Evolutionary conservation across 2,113 vertebrate species (phyloP).

Genomic region (Heterocephalus glaber): DNA sequence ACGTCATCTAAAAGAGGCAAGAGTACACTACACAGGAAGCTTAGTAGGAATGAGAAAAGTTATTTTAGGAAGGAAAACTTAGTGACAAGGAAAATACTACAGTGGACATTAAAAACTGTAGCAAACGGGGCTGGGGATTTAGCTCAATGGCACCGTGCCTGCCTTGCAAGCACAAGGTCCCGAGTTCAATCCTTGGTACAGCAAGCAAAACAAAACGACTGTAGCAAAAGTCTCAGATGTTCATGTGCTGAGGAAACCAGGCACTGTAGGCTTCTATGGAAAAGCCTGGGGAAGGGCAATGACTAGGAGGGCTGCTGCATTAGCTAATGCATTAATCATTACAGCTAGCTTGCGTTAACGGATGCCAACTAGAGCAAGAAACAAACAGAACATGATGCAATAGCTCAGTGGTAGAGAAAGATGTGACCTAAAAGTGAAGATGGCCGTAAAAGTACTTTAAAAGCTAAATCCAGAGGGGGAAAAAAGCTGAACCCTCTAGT

Average conservation of each 20-base stretch:
- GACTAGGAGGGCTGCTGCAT: accelerated
- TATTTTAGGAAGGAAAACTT: not conserved
- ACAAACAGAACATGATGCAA: not conserved
- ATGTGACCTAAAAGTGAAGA: not conserved
- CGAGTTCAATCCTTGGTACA: no score
- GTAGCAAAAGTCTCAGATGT: not conserved
- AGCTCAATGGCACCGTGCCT: no score
- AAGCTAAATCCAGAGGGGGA: not conserved
- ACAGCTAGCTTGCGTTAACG: not conserved
- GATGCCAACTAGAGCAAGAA: not conserved
- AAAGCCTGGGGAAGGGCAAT: not conserved
- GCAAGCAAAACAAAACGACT: no score
- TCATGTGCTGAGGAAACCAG: accelerated
- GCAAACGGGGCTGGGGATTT: no score
- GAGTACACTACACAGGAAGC: not conserved
- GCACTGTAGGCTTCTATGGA: not conserved
- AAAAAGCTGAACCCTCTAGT: not conserved
- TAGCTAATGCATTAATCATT: no score
- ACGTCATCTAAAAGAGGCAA: not conserved
- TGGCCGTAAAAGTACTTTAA: not conserved
- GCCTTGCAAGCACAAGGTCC: no score
- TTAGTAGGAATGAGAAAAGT: not conserved
- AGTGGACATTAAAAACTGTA: accelerated
- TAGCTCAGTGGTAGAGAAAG: not conserved
- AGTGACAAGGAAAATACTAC: not conserved